Conservation (phyloP, 2,888 invertebrate species). For the Parnassius smintheus region DNA sequence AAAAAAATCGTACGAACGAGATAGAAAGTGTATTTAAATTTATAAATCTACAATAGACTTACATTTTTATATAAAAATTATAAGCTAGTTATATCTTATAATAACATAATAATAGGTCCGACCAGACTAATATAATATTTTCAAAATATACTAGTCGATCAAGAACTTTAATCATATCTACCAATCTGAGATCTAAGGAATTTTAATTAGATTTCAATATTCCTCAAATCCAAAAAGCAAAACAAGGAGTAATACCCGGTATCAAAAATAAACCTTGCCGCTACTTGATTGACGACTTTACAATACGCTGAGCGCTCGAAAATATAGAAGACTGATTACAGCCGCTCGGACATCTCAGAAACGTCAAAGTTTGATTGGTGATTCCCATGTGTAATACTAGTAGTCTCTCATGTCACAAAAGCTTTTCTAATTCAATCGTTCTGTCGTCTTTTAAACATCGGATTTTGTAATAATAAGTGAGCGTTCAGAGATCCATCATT, state of each 20-base stretch:
- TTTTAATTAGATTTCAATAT: slow-evolving; percentile 67
- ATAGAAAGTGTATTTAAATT: no score
- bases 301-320: slow-evolving; percentile 52
- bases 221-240: slow-evolving; percentile 54
- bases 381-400: slow-evolving; percentile 80
- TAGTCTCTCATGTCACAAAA: slow-evolving; percentile 57
- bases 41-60: no score
- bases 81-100: neutral
- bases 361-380: slow-evolving; percentile 77
- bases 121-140: slow-evolving; percentile 13
- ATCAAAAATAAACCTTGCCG: slow-evolving; percentile 44
- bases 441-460: slow-evolving; percentile 42
- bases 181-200: slow-evolving; percentile 46
- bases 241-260: slow-evolving; percentile 45
- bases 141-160: slow-evolving; percentile 32
- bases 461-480: slow-evolving; percentile 42
- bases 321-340: slow-evolving; percentile 59
- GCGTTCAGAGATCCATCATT: slow-evolving; percentile 64
- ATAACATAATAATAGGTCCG: neutral
- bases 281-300: slow-evolving; percentile 67
- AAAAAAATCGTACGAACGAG: no score
- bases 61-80: no score
- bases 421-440: slow-evolving; percentile 33
- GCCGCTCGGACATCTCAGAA: slow-evolving; percentile 61
- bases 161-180: slow-evolving; percentile 24